A percentile compares a stretch with the other conserved stretches of the same genome.
These are phyloP conservation scores for Neoseiulus cucumeris DNA, from an alignment of 1,140 invertebrate genomes.

Conservation along the genomic window DNA sequence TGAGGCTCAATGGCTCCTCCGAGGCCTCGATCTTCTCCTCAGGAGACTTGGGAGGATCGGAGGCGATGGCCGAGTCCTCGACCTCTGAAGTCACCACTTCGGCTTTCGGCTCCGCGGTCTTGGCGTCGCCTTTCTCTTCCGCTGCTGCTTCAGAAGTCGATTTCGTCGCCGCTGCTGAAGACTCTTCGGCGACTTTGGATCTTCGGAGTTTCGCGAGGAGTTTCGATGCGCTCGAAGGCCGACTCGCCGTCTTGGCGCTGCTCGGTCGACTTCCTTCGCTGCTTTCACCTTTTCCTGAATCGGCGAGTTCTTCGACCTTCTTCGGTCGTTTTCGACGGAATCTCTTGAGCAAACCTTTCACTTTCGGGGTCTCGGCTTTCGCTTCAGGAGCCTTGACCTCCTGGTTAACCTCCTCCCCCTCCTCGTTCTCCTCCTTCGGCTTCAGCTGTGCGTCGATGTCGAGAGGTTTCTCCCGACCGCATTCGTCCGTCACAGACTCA, in stretches of 20 bases:
- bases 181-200: neutral
- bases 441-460: neutral
- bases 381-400: neutral
- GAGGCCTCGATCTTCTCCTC: neutral
- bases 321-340: constrained; percentile 6
- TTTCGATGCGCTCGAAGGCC: neutral
- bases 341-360: neutral
- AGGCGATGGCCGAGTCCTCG: neutral
- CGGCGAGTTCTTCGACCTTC: neutral
- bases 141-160: neutral
- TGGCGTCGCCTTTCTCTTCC: neutral
- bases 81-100: neutral
- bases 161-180: neutral
- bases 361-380: neutral
- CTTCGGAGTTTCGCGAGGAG: neutral
- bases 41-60: neutral
- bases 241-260: neutral
- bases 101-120: neutral
- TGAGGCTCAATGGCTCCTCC: neutral
- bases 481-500: constrained; percentile 5
- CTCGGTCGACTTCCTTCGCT: constrained; percentile 4
- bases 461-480: neutral
- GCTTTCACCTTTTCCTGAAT: neutral
- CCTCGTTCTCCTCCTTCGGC: neutral
- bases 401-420: neutral